phyloP scores from a whole-genome alignment of 2,113 vertebrate genomes.

The Reinhardtius hippoglossoides region DNA sequence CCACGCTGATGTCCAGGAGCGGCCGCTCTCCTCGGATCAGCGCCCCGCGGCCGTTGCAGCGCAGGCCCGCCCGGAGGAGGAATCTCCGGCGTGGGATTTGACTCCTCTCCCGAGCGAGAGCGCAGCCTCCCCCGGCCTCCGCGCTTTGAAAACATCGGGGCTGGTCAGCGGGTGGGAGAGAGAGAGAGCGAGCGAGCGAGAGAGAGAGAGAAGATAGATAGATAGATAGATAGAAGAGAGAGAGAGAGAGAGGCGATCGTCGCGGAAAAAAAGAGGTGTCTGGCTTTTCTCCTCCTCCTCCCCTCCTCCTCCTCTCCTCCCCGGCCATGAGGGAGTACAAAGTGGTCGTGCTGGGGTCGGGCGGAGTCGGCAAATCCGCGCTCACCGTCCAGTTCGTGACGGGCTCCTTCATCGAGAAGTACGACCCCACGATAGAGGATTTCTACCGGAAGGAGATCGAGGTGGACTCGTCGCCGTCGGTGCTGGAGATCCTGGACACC shows the following conservation, averaged over 20 bases:
- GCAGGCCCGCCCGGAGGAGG: conserved; percentile 33
- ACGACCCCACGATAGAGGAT: conserved; percentile 95
- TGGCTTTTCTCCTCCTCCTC: conserved; percentile 27
- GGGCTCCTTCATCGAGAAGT: conserved; percentile 94
- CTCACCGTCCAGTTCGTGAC: conserved; percentile 95
- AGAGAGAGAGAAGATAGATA: conserved; percentile 16
- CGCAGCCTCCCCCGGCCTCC: conserved; percentile 60
- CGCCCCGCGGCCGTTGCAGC: conserved; percentile 30
- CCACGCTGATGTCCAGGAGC: conserved; percentile 67
- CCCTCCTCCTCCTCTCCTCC: background rate
- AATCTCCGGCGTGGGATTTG: conserved; percentile 39
- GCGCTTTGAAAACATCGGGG: conserved; percentile 75
- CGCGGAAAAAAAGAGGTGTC: conserved; percentile 71
- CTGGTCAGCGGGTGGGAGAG: conserved; percentile 69
- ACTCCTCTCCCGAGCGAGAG: conserved; percentile 47
- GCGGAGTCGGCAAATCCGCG: conserved; percentile 93
- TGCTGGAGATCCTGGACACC: conserved; percentile 83
- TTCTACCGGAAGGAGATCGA: conserved; percentile 85
- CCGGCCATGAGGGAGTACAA: conserved; percentile 92
- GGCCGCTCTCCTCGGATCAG: conserved; percentile 46
- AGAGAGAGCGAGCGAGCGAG: background rate
- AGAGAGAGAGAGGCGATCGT: conserved; percentile 62
- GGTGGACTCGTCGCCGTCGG: conserved; percentile 82
- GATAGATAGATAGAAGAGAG: conserved; percentile 22
- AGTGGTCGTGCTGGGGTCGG: conserved; percentile 94